Percentiles rank a stretch among this genome's conserved stretches.
Conservation (phyloP, 23 tunicate genomes). For the Styela clava region DNA sequence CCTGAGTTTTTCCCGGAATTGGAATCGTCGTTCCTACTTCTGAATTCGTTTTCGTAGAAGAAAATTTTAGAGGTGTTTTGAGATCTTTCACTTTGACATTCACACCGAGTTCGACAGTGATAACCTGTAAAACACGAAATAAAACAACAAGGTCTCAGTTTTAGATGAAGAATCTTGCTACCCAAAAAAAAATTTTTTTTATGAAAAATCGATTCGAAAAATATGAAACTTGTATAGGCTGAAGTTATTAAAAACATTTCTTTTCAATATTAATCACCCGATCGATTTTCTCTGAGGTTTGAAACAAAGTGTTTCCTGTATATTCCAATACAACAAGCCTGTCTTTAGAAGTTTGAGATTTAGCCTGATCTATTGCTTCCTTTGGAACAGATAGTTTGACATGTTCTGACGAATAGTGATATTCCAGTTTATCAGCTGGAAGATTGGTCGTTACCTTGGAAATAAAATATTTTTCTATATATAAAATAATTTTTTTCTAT, state of each 20-base stretch:
- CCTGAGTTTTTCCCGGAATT: slow-evolving; percentile 21
- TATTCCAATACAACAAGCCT: slow-evolving; percentile 20
- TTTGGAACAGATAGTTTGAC: slow-evolving; percentile 7
- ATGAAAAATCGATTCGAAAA: no score
- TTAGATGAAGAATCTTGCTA: not conserved
- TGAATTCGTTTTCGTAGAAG: not conserved
- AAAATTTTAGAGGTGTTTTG: not conserved
- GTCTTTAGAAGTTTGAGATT: not conserved
- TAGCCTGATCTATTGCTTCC: slow-evolving; percentile 28
- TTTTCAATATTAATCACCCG: no score
- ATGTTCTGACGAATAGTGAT: not conserved
- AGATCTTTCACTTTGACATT: slow-evolving; percentile 3
- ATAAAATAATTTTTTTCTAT: no score
- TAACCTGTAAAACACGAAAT: not conserved
- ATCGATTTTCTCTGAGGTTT: not conserved
- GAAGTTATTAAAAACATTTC: no score
- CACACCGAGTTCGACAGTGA: slow-evolving; percentile 23
- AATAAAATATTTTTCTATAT: no score
- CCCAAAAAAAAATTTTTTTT: no score
- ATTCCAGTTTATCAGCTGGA: not conserved
- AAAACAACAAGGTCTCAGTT: not conserved
- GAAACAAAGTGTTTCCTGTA: slow-evolving; percentile 20
- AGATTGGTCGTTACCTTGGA: not conserved
- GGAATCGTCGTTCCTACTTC: not conserved
- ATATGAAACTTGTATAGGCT: no score